Evolutionary conservation across 92 coral and sea anemone genomes (phyloP).

Genomic region (Porites evermanni): DNA sequence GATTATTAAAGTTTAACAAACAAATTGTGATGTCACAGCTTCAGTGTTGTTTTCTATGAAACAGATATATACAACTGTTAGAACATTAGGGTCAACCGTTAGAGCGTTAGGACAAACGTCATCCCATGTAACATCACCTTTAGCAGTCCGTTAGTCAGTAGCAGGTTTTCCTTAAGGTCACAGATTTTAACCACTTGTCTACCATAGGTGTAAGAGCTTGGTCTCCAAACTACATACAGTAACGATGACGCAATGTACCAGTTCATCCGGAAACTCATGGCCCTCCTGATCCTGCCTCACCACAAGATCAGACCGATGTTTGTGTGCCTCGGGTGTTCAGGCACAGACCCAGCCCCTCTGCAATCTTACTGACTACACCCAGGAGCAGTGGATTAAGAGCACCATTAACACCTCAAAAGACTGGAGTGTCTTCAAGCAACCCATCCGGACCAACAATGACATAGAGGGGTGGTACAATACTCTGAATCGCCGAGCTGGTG

Average conservation of each 20-base stretch:
- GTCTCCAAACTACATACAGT: constrained; percentile 11
- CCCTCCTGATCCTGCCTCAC: constrained; percentile 24
- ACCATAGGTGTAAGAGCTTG: constrained; percentile 36
- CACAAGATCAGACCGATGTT: neutral
- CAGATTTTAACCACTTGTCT: no score
- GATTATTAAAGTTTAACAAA: no score
- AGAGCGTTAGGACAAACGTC: no score
- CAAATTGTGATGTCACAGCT: no score
- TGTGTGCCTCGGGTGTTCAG: neutral
- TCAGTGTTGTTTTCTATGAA: no score
- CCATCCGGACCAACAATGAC: constrained; percentile 41
- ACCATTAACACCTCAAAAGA: constrained; percentile 8
- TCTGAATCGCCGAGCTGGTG: constrained; percentile 33
- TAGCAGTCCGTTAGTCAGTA: no score
- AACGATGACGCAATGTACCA: neutral
- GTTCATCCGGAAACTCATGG: constrained; percentile 18
- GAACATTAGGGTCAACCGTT: no score
- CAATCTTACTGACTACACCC: constrained; percentile 12
- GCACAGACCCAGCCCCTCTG: constrained; percentile 17
- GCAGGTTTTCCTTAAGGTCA: no score
- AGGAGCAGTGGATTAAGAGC: constrained; percentile 5
- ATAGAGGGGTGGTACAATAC: constrained; percentile 43
- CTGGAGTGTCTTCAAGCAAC: constrained; percentile 26
- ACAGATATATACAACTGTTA: no score
- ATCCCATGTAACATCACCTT: no score